Evolutionary conservation across 1,140 invertebrate genomes (phyloP).

Genomic region (Calliopsis andreniformis): DNA sequence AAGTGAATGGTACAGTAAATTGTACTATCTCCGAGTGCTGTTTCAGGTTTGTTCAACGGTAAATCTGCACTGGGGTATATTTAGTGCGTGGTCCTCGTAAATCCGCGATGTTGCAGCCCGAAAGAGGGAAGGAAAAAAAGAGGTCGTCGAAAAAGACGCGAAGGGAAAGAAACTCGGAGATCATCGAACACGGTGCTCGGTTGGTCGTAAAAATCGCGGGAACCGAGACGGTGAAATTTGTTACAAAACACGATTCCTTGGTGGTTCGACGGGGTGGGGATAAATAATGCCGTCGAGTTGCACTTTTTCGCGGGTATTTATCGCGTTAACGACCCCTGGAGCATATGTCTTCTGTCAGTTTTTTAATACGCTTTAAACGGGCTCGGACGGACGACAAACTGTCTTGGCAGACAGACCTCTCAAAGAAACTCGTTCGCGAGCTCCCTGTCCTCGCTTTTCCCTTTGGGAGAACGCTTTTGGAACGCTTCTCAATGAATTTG

Average conservation of each 20-base stretch:
- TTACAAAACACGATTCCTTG: constrained; percentile 17
- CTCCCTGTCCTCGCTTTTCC: constrained; percentile 15
- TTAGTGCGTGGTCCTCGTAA: constrained; percentile 53
- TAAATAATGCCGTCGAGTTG: constrained; percentile 33
- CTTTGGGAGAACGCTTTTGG: constrained; percentile 4
- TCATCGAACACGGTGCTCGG: background rate
- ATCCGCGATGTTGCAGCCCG: constrained; percentile 33
- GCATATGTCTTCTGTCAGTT: constrained; percentile 44
- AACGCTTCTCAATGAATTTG: constrained; percentile 2
- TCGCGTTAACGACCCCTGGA: constrained; percentile 36
- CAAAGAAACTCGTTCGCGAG: constrained; percentile 14
- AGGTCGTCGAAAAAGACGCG: background rate
- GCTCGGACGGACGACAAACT: constrained; percentile 36
- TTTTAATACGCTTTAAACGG: constrained; percentile 58
- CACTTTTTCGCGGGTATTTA: constrained; percentile 37
- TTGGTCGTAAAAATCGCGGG: constrained; percentile 38
- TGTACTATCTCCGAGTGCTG: constrained; percentile 55
- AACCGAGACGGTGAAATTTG: constrained; percentile 14
- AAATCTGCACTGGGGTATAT: constrained; percentile 53
- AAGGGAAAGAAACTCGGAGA: background rate
- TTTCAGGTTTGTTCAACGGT: constrained; percentile 57
- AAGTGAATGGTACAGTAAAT: constrained; percentile 69
- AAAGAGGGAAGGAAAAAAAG: background rate
- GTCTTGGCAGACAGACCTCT: background rate
- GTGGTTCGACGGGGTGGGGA: background rate